Evolutionary conservation across 2,797 vertebrate species (phyloP).

Genomic region (Anguilla megastoma): DNA sequence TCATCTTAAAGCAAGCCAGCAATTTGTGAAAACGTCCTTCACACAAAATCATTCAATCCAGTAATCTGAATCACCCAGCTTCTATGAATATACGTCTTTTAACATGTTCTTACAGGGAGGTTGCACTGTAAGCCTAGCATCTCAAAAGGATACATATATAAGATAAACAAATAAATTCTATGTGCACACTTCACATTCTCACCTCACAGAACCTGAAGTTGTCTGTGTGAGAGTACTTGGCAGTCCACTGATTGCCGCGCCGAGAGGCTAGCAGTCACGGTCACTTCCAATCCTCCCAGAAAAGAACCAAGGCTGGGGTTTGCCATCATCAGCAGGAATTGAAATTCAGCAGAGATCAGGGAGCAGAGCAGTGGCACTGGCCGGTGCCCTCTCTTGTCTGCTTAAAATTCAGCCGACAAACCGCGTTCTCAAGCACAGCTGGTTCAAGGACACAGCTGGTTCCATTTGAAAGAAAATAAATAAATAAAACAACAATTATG

Average conservation of each 20-base stretch:
- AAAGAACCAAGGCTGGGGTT: slow-evolving; percentile 38
- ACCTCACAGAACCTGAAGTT: slow-evolving; percentile 3
- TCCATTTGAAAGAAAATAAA: slow-evolving; percentile 21
- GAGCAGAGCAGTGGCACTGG: slow-evolving; percentile 45
- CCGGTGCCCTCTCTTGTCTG: slow-evolving; percentile 42
- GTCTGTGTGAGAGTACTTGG: slow-evolving; percentile 31
- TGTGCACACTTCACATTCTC: background rate
- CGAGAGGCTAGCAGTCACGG: slow-evolving; percentile 48
- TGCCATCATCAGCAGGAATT: slow-evolving; percentile 56
- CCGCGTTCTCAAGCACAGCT: slow-evolving; percentile 61
- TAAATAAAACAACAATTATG: background rate
- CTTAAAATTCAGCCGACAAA: slow-evolving; percentile 66
- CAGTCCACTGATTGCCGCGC: slow-evolving; percentile 45
- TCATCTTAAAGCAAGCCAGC: no score
- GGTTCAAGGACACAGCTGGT: slow-evolving; percentile 62
- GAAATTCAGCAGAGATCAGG: slow-evolving; percentile 59
- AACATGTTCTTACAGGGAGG: no score
- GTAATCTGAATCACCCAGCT: no score
- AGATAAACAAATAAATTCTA: no score
- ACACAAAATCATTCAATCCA: no score
- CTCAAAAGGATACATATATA: no score
- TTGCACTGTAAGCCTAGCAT: no score
- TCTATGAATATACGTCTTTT: no score
- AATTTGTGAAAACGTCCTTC: no score
- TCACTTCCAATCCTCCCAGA: slow-evolving; percentile 58